Evolutionary conservation across 2,888 invertebrate genomes (phyloP).

Genomic region (Augiades crinisus): DNA sequence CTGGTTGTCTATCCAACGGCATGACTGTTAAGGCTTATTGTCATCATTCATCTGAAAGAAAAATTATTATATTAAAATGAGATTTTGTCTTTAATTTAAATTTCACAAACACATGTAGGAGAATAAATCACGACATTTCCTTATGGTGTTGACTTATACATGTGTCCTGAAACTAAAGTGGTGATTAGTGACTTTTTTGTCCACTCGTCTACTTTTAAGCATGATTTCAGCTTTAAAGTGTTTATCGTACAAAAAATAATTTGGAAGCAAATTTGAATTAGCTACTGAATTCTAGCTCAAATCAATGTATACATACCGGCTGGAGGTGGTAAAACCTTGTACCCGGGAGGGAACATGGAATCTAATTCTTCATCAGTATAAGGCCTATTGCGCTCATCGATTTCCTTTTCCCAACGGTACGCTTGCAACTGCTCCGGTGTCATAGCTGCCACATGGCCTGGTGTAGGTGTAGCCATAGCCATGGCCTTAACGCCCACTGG

Average conservation of each 20-base stretch:
- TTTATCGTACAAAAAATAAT: conserved; percentile 29
- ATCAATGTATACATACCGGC: conserved; percentile 82
- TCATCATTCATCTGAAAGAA: conserved; percentile 79
- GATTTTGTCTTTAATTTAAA: conserved; percentile 46
- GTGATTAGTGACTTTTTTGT: conserved; percentile 61
- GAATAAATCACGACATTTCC: conserved; percentile 46
- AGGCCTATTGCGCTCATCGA: conserved; percentile 98
- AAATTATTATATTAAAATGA: conserved; percentile 68
- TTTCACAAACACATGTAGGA: conserved; percentile 64
- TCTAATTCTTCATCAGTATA: conserved; percentile 98
- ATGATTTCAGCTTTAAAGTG: conserved; percentile 21
- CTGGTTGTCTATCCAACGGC: conserved; percentile 63
- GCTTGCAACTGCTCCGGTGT: conserved; percentile 99
- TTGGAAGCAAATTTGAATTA: conserved; percentile 19
- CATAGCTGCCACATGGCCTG: conserved; percentile 98
- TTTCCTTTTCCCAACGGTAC: conserved; percentile 98
- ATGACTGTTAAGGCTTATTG: conserved; percentile 67
- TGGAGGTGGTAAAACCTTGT: conserved; percentile 97
- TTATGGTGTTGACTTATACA: conserved; percentile 59
- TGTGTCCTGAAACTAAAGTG: conserved; percentile 77
- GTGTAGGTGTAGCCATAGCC: conserved; percentile 99
- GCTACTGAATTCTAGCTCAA: conserved; percentile 17
- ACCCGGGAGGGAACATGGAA: conserved; percentile 98
- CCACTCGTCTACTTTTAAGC: conserved; percentile 49
- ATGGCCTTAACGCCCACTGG: conserved; percentile 97